phyloP scores from a whole-genome alignment of 2,797 vertebrate species.

The Pseudopleuronectes americanus region DNA sequence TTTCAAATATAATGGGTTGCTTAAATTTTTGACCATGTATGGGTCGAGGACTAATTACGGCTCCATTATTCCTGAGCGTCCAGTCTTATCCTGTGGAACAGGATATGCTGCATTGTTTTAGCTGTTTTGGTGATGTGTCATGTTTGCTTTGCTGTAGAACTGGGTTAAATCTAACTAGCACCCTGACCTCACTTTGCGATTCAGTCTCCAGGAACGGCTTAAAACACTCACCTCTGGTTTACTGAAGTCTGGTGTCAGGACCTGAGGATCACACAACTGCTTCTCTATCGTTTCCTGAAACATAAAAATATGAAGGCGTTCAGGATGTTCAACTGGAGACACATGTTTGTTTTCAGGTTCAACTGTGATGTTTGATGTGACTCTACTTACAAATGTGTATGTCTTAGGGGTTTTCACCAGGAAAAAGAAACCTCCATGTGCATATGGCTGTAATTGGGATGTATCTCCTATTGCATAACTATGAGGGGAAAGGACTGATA shows the following conservation, averaged over 20 bases:
- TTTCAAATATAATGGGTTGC: too few relatives aligned
- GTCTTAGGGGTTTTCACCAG: slow-evolving; percentile 91
- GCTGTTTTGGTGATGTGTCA: background rate
- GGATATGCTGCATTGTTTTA: too few relatives aligned
- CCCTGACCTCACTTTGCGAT: background rate
- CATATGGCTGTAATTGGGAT: slow-evolving; percentile 88
- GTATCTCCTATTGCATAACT: slow-evolving; percentile 95
- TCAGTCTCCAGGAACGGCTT: background rate
- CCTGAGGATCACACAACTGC: slow-evolving; percentile 90
- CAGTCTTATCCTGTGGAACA: too few relatives aligned
- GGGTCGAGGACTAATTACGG: too few relatives aligned
- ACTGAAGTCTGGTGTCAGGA: slow-evolving; percentile 92
- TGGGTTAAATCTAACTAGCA: background rate
- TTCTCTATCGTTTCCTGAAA: slow-evolving; percentile 90
- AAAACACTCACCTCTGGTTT: slow-evolving; percentile 90
- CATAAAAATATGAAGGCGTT: background rate
- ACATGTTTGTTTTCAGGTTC: background rate
- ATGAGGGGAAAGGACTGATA: slow-evolving; percentile 91
- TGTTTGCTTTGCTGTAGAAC: background rate
- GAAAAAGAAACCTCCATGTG: slow-evolving; percentile 94
- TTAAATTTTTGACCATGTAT: too few relatives aligned
- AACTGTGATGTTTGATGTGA: background rate
- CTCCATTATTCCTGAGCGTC: too few relatives aligned
- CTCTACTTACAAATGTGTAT: slow-evolving; percentile 91
- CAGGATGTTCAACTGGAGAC: background rate